Percentiles rank a stretch among this genome's conserved stretches.
Evolutionary conservation across 2,888 invertebrate genomes (phyloP).

Genomic region (Rhagophthalmus giganteus): DNA sequence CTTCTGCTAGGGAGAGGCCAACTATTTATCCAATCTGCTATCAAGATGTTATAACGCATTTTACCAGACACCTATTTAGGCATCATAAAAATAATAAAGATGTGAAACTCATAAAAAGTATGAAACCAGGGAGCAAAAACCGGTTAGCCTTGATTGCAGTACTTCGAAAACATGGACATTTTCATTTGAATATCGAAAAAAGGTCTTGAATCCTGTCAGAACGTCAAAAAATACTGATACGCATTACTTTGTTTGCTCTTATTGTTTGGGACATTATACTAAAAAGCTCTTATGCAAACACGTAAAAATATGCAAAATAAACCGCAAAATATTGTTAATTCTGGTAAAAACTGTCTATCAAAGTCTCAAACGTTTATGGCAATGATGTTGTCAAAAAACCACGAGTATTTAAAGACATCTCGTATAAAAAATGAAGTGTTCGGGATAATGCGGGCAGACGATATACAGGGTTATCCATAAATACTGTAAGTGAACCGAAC

Average conservation of each 20-base stretch:
- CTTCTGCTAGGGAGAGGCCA: slow-evolving; percentile 20
- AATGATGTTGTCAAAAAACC: not conserved
- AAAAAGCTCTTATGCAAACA: slow-evolving; percentile 6
- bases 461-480: too few species aligned
- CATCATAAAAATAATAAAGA: slow-evolving; percentile 16
- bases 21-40: slow-evolving; percentile 22
- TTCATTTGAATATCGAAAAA: slow-evolving; percentile 22
- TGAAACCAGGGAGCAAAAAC: slow-evolving; percentile 20
- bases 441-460: slow-evolving; percentile 10
- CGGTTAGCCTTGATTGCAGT: slow-evolving; percentile 11
- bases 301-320: slow-evolving; percentile 13
- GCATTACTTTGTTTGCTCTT: not conserved
- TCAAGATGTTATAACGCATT: slow-evolving; percentile 22
- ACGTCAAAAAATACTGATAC: slow-evolving; percentile 17
- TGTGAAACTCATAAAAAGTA: too few species aligned
- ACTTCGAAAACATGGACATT: slow-evolving; percentile 27
- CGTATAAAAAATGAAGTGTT: slow-evolving; percentile 11
- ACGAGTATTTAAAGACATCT: slow-evolving; percentile 9
- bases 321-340: not conserved
- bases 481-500: too few species aligned
- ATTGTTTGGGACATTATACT: not conserved
- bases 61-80: slow-evolving; percentile 21
- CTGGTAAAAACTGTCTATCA: slow-evolving; percentile 6
- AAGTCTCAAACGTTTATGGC: slow-evolving; percentile 11
- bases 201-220: slow-evolving; percentile 16